Conservation (phyloP, 2,797 vertebrate genomes). For the Myotis myotis region DNA sequence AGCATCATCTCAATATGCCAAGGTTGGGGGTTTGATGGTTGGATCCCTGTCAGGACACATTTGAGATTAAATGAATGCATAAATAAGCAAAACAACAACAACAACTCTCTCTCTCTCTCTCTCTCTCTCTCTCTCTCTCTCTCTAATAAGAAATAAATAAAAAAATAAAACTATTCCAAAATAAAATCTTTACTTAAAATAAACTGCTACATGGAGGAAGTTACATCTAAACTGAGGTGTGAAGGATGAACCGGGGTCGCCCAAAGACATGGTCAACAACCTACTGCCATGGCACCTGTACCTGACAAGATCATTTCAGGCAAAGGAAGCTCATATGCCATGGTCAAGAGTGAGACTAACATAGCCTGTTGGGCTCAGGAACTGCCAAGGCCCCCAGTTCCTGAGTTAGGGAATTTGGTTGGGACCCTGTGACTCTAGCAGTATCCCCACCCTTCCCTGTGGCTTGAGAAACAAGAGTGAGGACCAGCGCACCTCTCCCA, state of each 20-base stretch:
- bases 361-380: neutral
- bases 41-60: neutral
- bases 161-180: neutral
- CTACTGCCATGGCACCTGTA: neutral
- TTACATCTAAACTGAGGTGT: neutral
- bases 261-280: neutral
- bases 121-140: too few relatives aligned
- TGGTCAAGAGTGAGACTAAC: neutral
- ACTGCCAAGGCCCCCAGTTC: neutral
- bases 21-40: neutral
- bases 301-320: neutral
- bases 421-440: too few relatives aligned
- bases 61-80: neutral
- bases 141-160: neutral
- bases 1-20: neutral
- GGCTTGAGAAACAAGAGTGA: neutral
- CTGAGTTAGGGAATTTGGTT: neutral
- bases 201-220: neutral
- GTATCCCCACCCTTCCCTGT: neutral
- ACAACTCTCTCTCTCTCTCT: neutral
- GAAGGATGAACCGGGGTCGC: neutral
- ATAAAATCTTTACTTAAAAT: neutral
- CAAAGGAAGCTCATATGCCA: rapidly evolving
- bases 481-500: neutral
- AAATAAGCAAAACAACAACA: neutral